Evolutionary conservation across 1,140 invertebrate species (phyloP), one percentile per base, ranked within the genome.

Genomic region (Formica exsecta): DNA sequence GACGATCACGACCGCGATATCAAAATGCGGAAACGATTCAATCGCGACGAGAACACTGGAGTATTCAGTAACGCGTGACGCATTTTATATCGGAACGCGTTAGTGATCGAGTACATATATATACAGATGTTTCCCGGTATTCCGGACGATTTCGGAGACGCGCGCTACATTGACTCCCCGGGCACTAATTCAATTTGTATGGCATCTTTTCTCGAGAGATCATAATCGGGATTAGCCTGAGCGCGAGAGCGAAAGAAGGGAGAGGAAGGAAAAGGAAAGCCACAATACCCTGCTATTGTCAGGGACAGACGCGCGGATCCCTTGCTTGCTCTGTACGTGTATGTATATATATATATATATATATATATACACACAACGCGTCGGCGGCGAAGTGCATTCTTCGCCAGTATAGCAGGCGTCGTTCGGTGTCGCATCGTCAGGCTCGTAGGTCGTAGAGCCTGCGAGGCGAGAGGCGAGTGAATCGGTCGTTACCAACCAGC

Each of bases 401-500:
- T 81, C 79, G 79, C 36, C 66, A 59, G 68, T 81, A 71, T 57
- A 71, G 25, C 65, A 81, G 77, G 65, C 77, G 51, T 81, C 51
- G 75, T 25, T 77, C 41, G 65, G 36, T 81, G 77, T 71, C 65
- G 65, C 66, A 81, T 81, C 79, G 77, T 80, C 77, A 70, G 77
- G 9, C 64, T 76, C 75, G 62, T 71, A 29, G 65, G 66, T 41
- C 32, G 66, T 38, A 36, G 51, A 80, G 51, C 13, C 68, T 71
- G 66, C 77, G 65, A 81, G 38, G 79, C 41, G 79, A 81, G 79
- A 51, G 48, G 38, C 79, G 79, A 73, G 79, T 38, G 79, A 81
- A 81, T 81, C 66, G 79, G 66, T 81, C 66, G 79, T 81, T 81
- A 73, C 79, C 79, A 81, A 71, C 77, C 66, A 81, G 77, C 48